phyloP scores from a whole-genome alignment of 64 coral and sea anemone genomes.

The Actinia tenebrosa region DNA sequence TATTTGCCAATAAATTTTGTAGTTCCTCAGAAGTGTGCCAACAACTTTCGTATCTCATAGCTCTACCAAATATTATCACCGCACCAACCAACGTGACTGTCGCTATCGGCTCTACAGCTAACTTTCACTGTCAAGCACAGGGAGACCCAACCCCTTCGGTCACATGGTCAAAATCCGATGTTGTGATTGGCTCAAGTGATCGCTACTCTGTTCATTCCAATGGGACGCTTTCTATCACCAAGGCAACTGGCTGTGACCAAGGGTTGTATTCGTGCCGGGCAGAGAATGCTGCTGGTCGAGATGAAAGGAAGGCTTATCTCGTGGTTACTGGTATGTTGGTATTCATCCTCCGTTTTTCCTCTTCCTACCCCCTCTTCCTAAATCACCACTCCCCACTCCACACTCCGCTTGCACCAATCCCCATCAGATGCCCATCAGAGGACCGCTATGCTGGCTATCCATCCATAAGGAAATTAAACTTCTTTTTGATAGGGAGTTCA shows the following conservation, averaged over 20 bases:
- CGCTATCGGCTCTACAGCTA: slow-evolving; percentile 32
- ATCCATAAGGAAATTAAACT: too few species aligned
- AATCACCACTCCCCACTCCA: too few species aligned
- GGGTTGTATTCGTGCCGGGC: slow-evolving; percentile 59
- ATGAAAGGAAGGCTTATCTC: slow-evolving; percentile 36
- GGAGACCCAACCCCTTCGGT: slow-evolving; percentile 65
- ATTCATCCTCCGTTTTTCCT: not conserved
- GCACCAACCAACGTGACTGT: slow-evolving; percentile 56
- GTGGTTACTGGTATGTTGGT: slow-evolving; percentile 52
- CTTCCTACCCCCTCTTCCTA: too few species aligned
- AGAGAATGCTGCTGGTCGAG: slow-evolving; percentile 50
- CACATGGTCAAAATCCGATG: slow-evolving; percentile 47
- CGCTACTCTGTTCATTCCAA: slow-evolving; percentile 39
- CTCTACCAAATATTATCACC: slow-evolving; percentile 26
- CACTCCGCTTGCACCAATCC: too few species aligned
- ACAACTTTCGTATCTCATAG: slow-evolving; percentile 20
- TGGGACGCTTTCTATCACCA: slow-evolving; percentile 34
- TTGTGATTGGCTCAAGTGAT: not conserved
- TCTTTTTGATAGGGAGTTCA: too few species aligned
- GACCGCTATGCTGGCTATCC: not conserved
- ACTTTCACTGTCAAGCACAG: slow-evolving; percentile 37
- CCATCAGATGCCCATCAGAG: too few species aligned
- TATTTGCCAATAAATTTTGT: too few species aligned
- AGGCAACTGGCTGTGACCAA: slow-evolving; percentile 29
- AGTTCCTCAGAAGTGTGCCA: too few species aligned